phyloP scores from a whole-genome alignment of 2,797 vertebrate genomes.

The Odontamblyopus rebecca region DNA sequence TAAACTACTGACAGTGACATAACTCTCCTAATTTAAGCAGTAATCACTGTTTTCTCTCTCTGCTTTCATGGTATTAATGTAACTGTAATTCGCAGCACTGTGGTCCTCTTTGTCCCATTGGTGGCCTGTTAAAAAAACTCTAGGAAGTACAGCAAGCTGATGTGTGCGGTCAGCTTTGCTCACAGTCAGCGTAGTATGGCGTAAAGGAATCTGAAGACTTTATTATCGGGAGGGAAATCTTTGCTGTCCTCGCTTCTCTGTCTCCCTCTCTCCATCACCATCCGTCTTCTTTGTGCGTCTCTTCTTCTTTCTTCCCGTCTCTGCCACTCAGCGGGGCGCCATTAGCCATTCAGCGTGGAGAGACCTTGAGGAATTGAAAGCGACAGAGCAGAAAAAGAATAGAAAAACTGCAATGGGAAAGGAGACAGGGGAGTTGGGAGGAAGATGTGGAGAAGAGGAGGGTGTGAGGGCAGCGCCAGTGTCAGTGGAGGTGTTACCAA shows the following conservation, averaged over 20 bases:
- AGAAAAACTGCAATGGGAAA: constrained; percentile 61
- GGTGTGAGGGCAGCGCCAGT: constrained; percentile 25
- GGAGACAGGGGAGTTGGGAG: constrained; percentile 51
- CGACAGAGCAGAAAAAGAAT: constrained; percentile 79
- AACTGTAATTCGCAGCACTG: constrained; percentile 28
- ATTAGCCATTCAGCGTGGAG: constrained; percentile 75
- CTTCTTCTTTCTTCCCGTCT: constrained; percentile 62
- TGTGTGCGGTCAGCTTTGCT: constrained; percentile 38
- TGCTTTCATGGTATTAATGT: constrained; percentile 26
- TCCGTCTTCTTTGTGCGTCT: constrained; percentile 53
- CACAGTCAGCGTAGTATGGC: constrained; percentile 31
- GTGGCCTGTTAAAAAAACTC: constrained; percentile 54
- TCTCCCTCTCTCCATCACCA: constrained; percentile 25
- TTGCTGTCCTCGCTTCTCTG: constrained; percentile 34
- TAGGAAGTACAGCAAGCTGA: constrained; percentile 33
- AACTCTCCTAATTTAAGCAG: constrained; percentile 13
- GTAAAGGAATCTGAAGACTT: constrained; percentile 52
- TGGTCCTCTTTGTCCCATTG: constrained; percentile 31
- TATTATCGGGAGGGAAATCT: constrained; percentile 58
- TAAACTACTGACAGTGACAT: not conserved
- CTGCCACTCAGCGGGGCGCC: constrained; percentile 68
- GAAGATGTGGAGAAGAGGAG: constrained; percentile 1
- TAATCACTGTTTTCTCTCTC: constrained; percentile 39
- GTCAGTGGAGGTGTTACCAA: constrained; percentile 46
- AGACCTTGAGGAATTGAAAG: constrained; percentile 78